These are phyloP conservation scores for Scomber japonicus DNA, from an alignment of 2,113 vertebrate species.

Conservation along the genomic window DNA sequence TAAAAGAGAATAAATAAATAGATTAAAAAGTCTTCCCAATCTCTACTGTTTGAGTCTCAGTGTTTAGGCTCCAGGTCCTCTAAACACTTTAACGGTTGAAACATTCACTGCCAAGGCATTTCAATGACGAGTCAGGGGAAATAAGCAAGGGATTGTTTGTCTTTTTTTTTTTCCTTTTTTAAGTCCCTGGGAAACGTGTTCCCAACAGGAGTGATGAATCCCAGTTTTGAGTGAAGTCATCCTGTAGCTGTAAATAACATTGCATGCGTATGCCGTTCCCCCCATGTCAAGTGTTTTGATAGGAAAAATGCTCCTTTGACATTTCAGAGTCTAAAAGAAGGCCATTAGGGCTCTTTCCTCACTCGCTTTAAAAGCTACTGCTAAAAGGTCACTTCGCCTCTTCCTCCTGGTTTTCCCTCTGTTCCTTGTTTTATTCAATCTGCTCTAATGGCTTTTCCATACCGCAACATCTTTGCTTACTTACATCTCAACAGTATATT, in stretches of 20 bases:
- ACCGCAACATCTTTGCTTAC: slow-evolving; percentile 66
- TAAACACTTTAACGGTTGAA: slow-evolving; percentile 49
- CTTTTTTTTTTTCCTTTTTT: slow-evolving; percentile 25
- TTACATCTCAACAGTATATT: slow-evolving; percentile 68
- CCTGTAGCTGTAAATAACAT: slow-evolving; percentile 63
- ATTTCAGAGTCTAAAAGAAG: slow-evolving; percentile 63
- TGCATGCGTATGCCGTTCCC: slow-evolving; percentile 45
- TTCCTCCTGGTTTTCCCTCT: slow-evolving; percentile 51
- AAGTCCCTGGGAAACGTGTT: slow-evolving; percentile 57
- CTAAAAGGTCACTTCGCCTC: slow-evolving; percentile 62
- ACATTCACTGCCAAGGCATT: slow-evolving; percentile 48
- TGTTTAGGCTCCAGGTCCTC: slow-evolving; percentile 58
- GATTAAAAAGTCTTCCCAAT: slow-evolving; percentile 14
- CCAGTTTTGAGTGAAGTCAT: slow-evolving; percentile 63
- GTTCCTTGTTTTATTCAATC: slow-evolving; percentile 54
- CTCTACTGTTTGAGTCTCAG: slow-evolving; percentile 49
- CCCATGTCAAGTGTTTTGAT: slow-evolving; percentile 67
- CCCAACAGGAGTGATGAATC: slow-evolving; percentile 60
- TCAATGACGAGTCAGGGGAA: slow-evolving; percentile 54
- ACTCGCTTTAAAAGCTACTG: slow-evolving; percentile 52
- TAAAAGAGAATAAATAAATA: slow-evolving; percentile 44
- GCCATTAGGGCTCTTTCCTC: slow-evolving; percentile 52
- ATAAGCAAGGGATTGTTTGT: slow-evolving; percentile 48
- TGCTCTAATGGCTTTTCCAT: slow-evolving; percentile 73
- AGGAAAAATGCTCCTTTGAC: slow-evolving; percentile 66